A percentile compares a stretch with the other conserved stretches of the same genome.
Conservation (phyloP, 1,140 invertebrate genomes). For the Tetramorium alpestre region DNA sequence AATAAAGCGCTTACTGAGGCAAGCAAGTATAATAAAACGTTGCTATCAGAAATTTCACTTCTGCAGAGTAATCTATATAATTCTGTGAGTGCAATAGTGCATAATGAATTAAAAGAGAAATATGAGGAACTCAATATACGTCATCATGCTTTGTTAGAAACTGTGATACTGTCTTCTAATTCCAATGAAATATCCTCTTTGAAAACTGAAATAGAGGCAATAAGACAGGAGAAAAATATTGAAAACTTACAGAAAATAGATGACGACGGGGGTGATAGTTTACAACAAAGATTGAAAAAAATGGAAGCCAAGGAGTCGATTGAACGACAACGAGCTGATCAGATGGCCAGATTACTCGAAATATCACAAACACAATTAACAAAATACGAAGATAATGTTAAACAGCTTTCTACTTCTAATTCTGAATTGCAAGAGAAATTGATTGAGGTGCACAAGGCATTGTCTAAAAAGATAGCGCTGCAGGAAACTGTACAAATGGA, state of each 20-base stretch:
- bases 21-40: conserved; percentile 74
- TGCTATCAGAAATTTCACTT: conserved; percentile 74
- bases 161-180: conserved; percentile 66
- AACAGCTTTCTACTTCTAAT: conserved; percentile 78
- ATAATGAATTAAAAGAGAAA: conserved; percentile 79
- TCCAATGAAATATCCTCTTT: conserved; percentile 59
- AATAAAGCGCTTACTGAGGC: conserved; percentile 77
- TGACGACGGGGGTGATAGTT: not conserved
- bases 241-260: conserved; percentile 43
- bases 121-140: conserved; percentile 80
- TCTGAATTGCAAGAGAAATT: conserved; percentile 82
- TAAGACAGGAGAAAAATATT: conserved; percentile 76
- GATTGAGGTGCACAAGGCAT: conserved; percentile 79
- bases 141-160: conserved; percentile 77
- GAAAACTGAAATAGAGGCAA: conserved; percentile 71
- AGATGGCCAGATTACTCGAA: conserved; percentile 78
- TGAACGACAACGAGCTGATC: conserved; percentile 81
- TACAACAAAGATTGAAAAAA: conserved; percentile 50
- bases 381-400: conserved; percentile 80
- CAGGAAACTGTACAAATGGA: conserved; percentile 70
- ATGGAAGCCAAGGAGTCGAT: conserved; percentile 75
- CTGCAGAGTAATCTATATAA: conserved; percentile 78
- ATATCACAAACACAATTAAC: conserved; percentile 83
- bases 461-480: conserved; percentile 77
- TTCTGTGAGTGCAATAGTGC: conserved; percentile 73